Evolutionary conservation across 2,888 invertebrate genomes (phyloP), one percentile per base, ranked within the genome.

Genomic region (Latrodectus hesperus): DNA sequence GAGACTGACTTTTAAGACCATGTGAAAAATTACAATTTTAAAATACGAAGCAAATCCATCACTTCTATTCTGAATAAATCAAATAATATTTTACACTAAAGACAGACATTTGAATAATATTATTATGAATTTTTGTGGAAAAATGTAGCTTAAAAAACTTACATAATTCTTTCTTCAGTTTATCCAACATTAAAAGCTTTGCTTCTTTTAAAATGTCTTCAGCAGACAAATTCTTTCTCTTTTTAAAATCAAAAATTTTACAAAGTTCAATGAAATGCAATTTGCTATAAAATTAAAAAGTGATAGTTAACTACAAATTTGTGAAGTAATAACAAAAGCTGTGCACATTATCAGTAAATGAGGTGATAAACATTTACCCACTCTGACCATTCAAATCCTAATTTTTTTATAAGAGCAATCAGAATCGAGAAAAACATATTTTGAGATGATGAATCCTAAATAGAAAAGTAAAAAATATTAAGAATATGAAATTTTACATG

Each of bases 81-180:
- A 1, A 38, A 38, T 4, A 38, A 38, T 38, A 38, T 38, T 38
- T 38, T 6, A 38, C 38, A 38, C 38, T 38, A 38, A 38, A 6
- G 4, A 38, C 38, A 38, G 38, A 38, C 38, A 38, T 38, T 38
- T 22, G 22, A 22, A 22, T 22, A 26, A 71, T 51, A 38, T 72
- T 51, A 38, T 72, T 52, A 10, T 72, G 22, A 5, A 68, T 22
- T 72, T 72, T 9, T 16, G 49, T n/a, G 49, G 14, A 72, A 14
- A 38, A 72, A 72, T 49, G 38, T 1, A 38, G 4, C 38, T 38
- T 38, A 38, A 38, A 38, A 26, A 49, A 70, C 84, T 65, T 73
- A 84, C 84, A 65, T 49, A 79, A 74, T 22, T 85, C 70, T 38
- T 12, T 51, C 68, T 85, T n/a, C 22, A 85, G 38, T n/a, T 64